Percentiles rank a stretch among this genome's conserved stretches.
Conservation (phyloP, 2,888 invertebrate species). For the Halictus ligatus region DNA sequence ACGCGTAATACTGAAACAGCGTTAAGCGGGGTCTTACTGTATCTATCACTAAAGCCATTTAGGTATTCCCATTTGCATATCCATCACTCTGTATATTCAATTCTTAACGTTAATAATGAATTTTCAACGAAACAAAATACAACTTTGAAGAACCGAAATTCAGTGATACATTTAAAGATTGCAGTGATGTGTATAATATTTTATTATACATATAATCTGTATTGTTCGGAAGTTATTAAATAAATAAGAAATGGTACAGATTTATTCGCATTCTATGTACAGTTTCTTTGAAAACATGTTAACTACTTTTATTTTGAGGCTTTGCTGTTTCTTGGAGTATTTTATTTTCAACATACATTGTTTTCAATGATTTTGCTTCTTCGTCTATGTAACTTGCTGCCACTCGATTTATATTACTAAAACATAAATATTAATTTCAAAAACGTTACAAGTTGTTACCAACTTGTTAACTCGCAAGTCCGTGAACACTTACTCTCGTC, state of each 20-base stretch:
- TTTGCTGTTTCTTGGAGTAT: neutral
- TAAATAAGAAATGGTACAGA: conserved; percentile 11
- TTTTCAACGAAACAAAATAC: neutral
- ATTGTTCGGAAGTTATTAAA: conserved; percentile 17
- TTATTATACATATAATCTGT: conserved; percentile 7
- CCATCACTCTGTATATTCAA: neutral
- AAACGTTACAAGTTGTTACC: neutral
- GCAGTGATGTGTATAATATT: neutral
- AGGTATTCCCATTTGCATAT: neutral
- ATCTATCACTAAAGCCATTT: neutral
- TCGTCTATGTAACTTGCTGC: fast-evolving
- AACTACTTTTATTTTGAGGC: neutral
- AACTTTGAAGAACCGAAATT: too few species aligned
- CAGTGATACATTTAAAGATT: conserved; percentile 8
- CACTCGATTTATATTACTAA: neutral
- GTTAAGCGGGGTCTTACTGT: too few species aligned
- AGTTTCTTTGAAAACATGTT: neutral
- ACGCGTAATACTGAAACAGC: too few species aligned
- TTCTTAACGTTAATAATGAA: conserved; percentile 14
- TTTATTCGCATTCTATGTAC: conserved; percentile 14
- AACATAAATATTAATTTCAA: neutral
- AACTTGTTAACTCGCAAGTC: neutral
- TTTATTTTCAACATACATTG: neutral
- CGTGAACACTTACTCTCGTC: conserved; percentile 27
- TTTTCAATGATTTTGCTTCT: neutral